Evolutionary conservation across 2,797 vertebrate genomes (phyloP).

Genomic region (Perodicticus potto): DNA sequence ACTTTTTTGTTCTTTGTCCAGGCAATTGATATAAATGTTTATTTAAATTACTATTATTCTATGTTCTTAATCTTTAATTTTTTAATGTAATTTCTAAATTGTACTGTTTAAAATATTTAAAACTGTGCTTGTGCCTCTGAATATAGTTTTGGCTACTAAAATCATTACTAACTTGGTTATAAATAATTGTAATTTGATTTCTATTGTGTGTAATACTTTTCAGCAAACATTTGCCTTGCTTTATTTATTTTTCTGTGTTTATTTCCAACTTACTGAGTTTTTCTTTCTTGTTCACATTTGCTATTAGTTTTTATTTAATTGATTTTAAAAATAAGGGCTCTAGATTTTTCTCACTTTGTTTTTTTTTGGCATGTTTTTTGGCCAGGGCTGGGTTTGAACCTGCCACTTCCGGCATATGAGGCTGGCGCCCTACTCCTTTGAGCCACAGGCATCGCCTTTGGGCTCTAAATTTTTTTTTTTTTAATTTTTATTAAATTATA

Average conservation of each 20-base stretch:
- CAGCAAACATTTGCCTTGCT: background rate
- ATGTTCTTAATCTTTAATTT: background rate
- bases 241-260: constrained; percentile 15
- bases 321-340: background rate
- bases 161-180: background rate
- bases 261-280: background rate
- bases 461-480: no score
- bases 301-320: background rate
- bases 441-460: no score
- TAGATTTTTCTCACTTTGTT: background rate
- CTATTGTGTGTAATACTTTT: background rate
- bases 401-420: no score
- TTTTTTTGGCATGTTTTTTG: no score
- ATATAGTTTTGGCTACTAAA: background rate
- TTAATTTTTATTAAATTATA: no score
- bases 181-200: constrained; percentile 2
- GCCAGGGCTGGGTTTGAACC: no score
- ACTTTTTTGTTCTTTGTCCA: background rate
- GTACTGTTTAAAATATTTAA: constrained; percentile 15
- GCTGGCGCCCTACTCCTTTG: no score
- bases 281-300: background rate
- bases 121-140: background rate
- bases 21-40: background rate
- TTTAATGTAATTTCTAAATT: background rate
- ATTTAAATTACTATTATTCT: background rate